phyloP scores from a whole-genome alignment of 2,888 invertebrate species.

The Metopia argyrocephala region DNA sequence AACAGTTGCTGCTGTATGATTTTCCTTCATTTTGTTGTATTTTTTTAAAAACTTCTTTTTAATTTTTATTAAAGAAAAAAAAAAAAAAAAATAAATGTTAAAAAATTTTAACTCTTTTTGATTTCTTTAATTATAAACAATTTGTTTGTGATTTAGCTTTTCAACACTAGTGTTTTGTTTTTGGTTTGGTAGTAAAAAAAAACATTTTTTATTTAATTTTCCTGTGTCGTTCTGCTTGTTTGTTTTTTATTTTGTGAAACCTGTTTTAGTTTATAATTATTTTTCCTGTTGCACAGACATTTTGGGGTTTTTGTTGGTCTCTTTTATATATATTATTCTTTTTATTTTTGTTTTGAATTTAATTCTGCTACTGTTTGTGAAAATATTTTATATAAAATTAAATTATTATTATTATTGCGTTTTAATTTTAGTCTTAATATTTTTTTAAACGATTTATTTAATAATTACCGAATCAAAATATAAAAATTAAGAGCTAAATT shows the following conservation, averaged over 20 bases:
- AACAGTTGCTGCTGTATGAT: constrained; percentile 15
- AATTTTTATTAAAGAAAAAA: constrained; percentile 1
- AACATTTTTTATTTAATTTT: not conserved
- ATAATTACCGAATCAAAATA: no score
- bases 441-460: no score
- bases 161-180: not conserved
- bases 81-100: no score
- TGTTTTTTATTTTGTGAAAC: not conserved
- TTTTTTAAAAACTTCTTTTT: not conserved
- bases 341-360: no score
- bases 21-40: constrained; percentile 34
- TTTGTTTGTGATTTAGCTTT: not conserved
- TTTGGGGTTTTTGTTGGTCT: no score
- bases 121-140: not conserved
- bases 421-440: no score
- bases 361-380: no score
- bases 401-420: no score
- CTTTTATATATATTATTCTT: no score
- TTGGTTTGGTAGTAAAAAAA: not conserved
- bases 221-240: not conserved
- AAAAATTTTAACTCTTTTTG: not conserved
- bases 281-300: no score
- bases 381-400: no score
- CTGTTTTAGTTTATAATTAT: not conserved
- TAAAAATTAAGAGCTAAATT: no score